Evolutionary conservation across 2,888 invertebrate genomes (phyloP), one percentile per base, ranked within the genome.

Genomic region (Anorthoa munda): DNA sequence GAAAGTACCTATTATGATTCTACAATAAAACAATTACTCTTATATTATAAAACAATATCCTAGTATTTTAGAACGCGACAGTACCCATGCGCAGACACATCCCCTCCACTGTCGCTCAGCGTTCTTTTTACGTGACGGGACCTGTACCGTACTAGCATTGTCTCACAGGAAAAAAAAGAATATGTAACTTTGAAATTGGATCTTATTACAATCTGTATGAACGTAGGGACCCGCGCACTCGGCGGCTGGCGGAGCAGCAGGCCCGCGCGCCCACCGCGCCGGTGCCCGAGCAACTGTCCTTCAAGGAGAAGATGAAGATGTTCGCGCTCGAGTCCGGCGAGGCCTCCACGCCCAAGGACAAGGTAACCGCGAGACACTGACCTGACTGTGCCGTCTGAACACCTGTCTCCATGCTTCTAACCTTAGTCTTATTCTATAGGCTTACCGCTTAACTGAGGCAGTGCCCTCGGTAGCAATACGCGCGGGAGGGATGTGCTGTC

Each of bases 301-400:
- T 99, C 96, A 98, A 99, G 93, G 99, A 99, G 94, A 99, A 99
- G 96, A 99, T 99, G 99, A 99, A 99, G 96, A 99, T 99, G 98
- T 99, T 99, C 96, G 99, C 99, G 59, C 97, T 98, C 95, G 99
- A 99, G 96, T 98, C 99, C 18, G 99, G 99, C 58, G 99, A 99
- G 92, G 97, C 98, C 88, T 97, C 98, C 90, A 99, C 99, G 79
- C 99, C 99, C 84, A 98, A 98, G 95, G 99, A 99, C 93, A 99
- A 99, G 97, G 96, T 95, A 87, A 80, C 81, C 71, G 39, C 72
- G 51, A 58, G 80, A 61, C 71, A 79, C 67, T 83, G 79, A 67
- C 66, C 39, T 39, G 39, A 11, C 13, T 56, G 45, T 26, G 66
- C 72, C 64, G 66, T 21, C 53, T 45, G 60, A 53, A 53, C 59